phyloP scores from a whole-genome alignment of 1,140 invertebrate species.

The Heliconius congener region DNA sequence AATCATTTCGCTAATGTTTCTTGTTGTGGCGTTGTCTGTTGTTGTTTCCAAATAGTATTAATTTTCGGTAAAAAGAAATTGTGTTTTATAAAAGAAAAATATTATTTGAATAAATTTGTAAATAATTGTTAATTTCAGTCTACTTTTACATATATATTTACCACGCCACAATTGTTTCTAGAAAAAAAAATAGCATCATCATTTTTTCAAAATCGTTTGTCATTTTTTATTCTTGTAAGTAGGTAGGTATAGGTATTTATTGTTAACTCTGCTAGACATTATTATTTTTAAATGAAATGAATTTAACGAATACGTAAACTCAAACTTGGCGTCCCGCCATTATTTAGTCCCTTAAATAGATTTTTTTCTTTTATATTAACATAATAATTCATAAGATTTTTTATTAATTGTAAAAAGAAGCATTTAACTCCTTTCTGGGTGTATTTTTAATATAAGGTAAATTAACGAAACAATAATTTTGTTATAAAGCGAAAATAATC shows the following conservation, averaged over 20 bases:
- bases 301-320: background rate
- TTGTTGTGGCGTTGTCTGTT: background rate
- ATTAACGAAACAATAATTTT: too few relatives aligned
- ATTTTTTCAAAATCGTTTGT: background rate
- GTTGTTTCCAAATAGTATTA: slow-evolving; percentile 13
- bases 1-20: background rate
- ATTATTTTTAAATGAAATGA: slow-evolving; percentile 5
- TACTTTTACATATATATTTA: background rate
- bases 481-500: background rate
- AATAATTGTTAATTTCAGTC: background rate
- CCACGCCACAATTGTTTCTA: background rate
- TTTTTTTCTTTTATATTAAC: background rate
- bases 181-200: background rate
- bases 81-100: too few relatives aligned
- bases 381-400: background rate
- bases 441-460: too few relatives aligned
- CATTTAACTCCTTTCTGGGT: too few relatives aligned
- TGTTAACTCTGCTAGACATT: background rate
- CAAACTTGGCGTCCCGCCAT: slow-evolving; percentile 19
- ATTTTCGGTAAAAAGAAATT: background rate
- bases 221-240: background rate
- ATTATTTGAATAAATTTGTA: too few relatives aligned
- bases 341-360: slow-evolving; percentile 1
- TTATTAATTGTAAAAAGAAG: too few relatives aligned
- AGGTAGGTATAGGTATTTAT: background rate